phyloP scores from a whole-genome alignment of 2,113 vertebrate species.

The Esox niger region DNA sequence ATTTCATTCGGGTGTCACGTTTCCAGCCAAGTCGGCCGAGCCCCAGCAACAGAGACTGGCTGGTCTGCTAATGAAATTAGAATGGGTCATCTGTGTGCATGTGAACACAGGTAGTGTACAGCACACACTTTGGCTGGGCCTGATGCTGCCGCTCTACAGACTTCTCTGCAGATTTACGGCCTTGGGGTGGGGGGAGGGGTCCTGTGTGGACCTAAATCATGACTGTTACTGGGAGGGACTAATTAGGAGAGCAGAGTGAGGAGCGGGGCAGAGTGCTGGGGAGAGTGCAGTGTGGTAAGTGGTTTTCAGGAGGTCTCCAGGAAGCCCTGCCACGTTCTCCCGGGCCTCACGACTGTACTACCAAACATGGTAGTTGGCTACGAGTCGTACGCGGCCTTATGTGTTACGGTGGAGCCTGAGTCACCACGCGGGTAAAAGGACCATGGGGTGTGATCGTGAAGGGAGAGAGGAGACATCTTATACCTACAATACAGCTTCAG shows the following conservation, averaged over 20 bases:
- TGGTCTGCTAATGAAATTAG: slow-evolving; percentile 67
- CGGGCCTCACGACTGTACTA: slow-evolving; percentile 13
- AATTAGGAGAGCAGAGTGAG: slow-evolving; percentile 56
- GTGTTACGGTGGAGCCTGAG: slow-evolving; percentile 32
- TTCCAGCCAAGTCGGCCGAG: slow-evolving; percentile 33
- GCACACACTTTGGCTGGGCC: slow-evolving; percentile 20
- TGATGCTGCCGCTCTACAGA: slow-evolving; percentile 25
- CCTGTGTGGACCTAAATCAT: slow-evolving; percentile 57
- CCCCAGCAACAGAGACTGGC: slow-evolving; percentile 21
- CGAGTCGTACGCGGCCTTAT: slow-evolving; percentile 24
- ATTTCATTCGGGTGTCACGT: slow-evolving; percentile 44
- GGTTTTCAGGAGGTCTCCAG: slow-evolving; percentile 35
- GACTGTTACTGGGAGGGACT: slow-evolving; percentile 49
- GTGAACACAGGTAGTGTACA: slow-evolving; percentile 20
- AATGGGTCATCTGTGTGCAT: slow-evolving; percentile 46
- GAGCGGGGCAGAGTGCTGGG: slow-evolving; percentile 25
- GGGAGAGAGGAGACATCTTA: neutral
- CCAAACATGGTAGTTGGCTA: slow-evolving; percentile 17
- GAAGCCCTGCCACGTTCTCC: slow-evolving; percentile 19
- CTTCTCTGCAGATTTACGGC: slow-evolving; percentile 67
- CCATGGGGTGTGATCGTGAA: slow-evolving; percentile 21
- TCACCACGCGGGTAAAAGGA: slow-evolving; percentile 40
- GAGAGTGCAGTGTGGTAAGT: slow-evolving; percentile 3
- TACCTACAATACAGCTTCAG: slow-evolving; percentile 14
- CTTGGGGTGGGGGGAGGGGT: slow-evolving; percentile 36